Evolutionary conservation across 2,888 invertebrate species (phyloP).

Genomic region (Athripsodes cinereus): DNA sequence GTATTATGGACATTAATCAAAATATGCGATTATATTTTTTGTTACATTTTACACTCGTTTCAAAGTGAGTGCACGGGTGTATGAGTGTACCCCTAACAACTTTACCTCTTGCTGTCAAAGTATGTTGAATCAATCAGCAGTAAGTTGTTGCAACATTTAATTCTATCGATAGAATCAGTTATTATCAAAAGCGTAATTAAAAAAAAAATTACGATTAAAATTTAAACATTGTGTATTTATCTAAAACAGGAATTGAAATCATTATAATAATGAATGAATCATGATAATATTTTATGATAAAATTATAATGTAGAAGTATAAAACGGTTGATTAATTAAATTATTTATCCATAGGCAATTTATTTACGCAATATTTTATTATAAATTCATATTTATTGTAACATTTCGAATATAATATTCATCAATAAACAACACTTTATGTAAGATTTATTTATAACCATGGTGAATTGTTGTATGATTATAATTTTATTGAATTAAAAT

Average conservation of each 20-base stretch:
- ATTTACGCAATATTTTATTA: constrained; percentile 8
- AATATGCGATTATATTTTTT: too few species aligned
- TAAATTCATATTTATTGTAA: background rate
- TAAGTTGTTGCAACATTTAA: too few species aligned
- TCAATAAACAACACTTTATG: background rate
- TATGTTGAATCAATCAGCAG: too few species aligned
- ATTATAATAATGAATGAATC: constrained; percentile 15
- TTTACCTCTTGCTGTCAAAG: too few species aligned
- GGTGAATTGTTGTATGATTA: constrained; percentile 4
- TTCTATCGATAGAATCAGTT: too few species aligned
- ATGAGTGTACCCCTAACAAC: too few species aligned
- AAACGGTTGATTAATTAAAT: constrained; percentile 4
- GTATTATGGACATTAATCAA: too few species aligned
- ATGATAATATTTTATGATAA: constrained; percentile 11
- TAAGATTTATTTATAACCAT: constrained; percentile 1
- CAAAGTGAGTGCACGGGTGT: too few species aligned
- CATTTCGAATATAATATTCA: too few species aligned
- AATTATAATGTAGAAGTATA: constrained; percentile 12
- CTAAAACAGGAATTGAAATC: constrained; percentile 28
- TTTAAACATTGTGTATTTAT: constrained; percentile 21
- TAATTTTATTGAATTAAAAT: constrained; percentile 9
- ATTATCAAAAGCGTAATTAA: background rate
- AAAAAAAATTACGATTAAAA: constrained; percentile 12
- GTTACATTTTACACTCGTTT: too few species aligned
- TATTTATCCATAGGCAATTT: background rate